These are phyloP conservation scores for Eupsilia transversa DNA, from an alignment of 2,888 invertebrate species.

Conservation along the genomic window DNA sequence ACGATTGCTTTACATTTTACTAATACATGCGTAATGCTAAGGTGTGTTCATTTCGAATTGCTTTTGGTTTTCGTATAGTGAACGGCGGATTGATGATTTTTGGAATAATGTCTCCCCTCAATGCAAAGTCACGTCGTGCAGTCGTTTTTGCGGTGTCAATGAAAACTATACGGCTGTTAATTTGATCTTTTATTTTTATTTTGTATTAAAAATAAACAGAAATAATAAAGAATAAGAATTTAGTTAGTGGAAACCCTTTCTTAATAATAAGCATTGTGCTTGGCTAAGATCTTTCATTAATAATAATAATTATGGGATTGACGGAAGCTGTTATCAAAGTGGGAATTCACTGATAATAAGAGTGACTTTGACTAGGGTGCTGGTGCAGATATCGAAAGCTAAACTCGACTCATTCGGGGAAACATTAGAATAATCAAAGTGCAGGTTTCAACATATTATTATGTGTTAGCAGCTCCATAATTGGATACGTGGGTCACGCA, in stretches of 20 bases:
- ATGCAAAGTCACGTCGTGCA: slow-evolving; percentile 3
- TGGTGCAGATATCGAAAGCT: neutral
- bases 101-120: neutral
- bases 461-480: neutral
- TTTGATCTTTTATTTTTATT: too few relatives aligned
- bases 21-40: slow-evolving; percentile 5
- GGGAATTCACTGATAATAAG: neutral
- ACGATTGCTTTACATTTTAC: slow-evolving; percentile 49
- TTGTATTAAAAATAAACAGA: too few relatives aligned
- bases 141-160: neutral
- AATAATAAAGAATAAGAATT: too few relatives aligned
- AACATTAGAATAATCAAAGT: neutral
- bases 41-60: slow-evolving; percentile 19
- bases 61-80: neutral
- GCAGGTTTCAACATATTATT: neutral
- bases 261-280: neutral
- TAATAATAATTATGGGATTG: neutral
- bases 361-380: neutral
- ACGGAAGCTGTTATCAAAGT: neutral
- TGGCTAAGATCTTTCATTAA: neutral
- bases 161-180: neutral
- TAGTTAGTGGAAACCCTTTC: too few relatives aligned
- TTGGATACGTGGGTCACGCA: neutral
- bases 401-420: neutral
- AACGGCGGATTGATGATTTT: too few relatives aligned